Base-by-base conservation (phyloP, 2,113 vertebrate species). In the Electrona antarctica region DNA sequence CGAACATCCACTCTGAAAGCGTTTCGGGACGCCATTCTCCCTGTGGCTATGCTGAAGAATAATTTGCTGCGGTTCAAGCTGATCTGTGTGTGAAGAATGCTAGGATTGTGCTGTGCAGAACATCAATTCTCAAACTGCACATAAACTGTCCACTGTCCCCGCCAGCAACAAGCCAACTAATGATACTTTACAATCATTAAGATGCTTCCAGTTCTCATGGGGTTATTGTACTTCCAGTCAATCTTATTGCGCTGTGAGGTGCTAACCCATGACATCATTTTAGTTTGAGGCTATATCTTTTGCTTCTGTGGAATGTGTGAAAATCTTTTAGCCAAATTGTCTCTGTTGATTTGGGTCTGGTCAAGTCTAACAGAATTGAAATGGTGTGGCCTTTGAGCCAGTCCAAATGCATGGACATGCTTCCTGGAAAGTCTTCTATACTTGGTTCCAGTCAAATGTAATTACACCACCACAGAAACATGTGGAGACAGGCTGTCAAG, bases 31-130 rank as follows among this genome's bases (percentile, higher is more conserved):
- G 28, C 70, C 64, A 81, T 83, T 79, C 33, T 61, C 60, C 71
- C 71, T 59, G 15, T 61, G 74, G 77, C 63, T 68, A 66, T 69
- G 64, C 21, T 64, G 58, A 72, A 33, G 63, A 76, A 66, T 72
- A 70, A 84, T 86, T 85, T 83, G 73, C 73, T 79, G 60, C 70
- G 67, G 76, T 81, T 78, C 15, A 61, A 28, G 56, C 14, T 58
- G 64, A 67, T 78, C 51, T 67, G 14, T 71, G 71, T 82, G 59
- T 61, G 68, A 76, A 71, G 15, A 88, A 87, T 76, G 69, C 14
- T 71, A n/a, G 50, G 80, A 68, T 71, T 69, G 63, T 74, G 49
- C 67, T 21, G 13, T 6, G 6, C 41, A 8, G 57, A 81, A 71
- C 65, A 84, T 73, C 78, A 74, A 78, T 83, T 75, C 65, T 78